Evolutionary conservation across 1,140 invertebrate species (phyloP).

Genomic region (Chrysopa pallens): DNA sequence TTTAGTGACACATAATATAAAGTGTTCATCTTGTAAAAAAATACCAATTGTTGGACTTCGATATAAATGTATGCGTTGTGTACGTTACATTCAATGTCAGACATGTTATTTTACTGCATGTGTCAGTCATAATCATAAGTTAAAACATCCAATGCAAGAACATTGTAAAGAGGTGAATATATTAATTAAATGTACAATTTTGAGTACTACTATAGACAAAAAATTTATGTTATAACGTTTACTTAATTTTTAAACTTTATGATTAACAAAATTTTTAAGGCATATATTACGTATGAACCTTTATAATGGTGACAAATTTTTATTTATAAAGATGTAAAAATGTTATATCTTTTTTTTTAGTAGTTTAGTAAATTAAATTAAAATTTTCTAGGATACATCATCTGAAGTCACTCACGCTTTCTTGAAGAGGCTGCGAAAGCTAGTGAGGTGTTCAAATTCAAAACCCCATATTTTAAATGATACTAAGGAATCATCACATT

Average conservation of each 20-base stretch:
- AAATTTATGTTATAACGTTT: too few species aligned
- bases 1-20: slow-evolving; percentile 27
- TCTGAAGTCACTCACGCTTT: slow-evolving; percentile 17
- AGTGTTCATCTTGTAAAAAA: slow-evolving; percentile 30
- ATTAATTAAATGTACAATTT: not conserved
- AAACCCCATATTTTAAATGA: slow-evolving; percentile 7
- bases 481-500: not conserved
- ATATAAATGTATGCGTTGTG: slow-evolving; percentile 54
- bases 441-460: slow-evolving; percentile 10
- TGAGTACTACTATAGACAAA: too few species aligned
- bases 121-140: slow-evolving; percentile 46
- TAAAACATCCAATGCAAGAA: slow-evolving; percentile 53
- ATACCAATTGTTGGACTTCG: slow-evolving; percentile 30
- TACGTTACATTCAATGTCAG: slow-evolving; percentile 57
- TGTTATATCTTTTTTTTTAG: too few species aligned
- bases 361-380: slow-evolving; percentile 1
- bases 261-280: too few species aligned
- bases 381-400: slow-evolving; percentile 14
- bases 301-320: too few species aligned
- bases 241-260: too few species aligned
- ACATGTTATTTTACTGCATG: slow-evolving; percentile 56
- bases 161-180: slow-evolving; percentile 32
- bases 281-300: too few species aligned
- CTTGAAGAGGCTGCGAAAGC: slow-evolving; percentile 17
- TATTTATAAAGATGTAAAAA: too few species aligned